Conservation (phyloP, 2,888 invertebrate species). For the Hybos culiciformis region DNA sequence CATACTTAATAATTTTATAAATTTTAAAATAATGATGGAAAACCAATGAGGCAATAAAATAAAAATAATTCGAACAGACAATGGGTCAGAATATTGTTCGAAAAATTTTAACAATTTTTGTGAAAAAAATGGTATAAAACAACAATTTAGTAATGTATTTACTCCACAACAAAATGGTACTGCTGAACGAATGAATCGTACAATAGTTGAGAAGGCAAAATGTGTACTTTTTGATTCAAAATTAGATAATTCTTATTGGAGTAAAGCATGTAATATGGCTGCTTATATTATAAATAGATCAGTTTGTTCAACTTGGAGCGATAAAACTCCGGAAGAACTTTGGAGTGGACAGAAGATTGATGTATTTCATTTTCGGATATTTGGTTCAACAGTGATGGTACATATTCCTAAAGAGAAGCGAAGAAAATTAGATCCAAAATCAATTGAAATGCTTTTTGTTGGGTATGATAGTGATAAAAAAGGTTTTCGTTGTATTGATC, state of each 20-base stretch:
- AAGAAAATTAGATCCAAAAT: no score
- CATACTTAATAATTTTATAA: no score
- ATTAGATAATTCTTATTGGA: slow-evolving; percentile 10
- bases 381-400: slow-evolving; percentile 24
- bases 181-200: slow-evolving; percentile 12
- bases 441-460: no score
- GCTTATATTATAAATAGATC: slow-evolving; percentile 12
- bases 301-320: slow-evolving; percentile 5
- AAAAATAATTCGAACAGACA: slow-evolving; percentile 6
- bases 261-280: slow-evolving; percentile 15
- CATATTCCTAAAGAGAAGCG: slow-evolving; percentile 4
- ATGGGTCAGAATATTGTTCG: slow-evolving; percentile 6
- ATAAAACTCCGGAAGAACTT: slow-evolving; percentile 25
- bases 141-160: slow-evolving; percentile 5
- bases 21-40: slow-evolving; percentile 12
- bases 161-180: slow-evolving; percentile 6
- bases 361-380: slow-evolving; percentile 24
- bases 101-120: no score
- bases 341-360: slow-evolving; percentile 25
- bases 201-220: slow-evolving; percentile 14
- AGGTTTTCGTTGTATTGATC: no score
- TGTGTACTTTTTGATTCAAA: slow-evolving; percentile 13
- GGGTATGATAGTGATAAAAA: no score
- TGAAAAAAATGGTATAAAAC: slow-evolving; percentile 1
- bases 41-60: slow-evolving; percentile 10